These are phyloP conservation scores for Poicephalus meyeri DNA, from an alignment of 2,113 vertebrate species.

Conservation along the genomic window DNA sequence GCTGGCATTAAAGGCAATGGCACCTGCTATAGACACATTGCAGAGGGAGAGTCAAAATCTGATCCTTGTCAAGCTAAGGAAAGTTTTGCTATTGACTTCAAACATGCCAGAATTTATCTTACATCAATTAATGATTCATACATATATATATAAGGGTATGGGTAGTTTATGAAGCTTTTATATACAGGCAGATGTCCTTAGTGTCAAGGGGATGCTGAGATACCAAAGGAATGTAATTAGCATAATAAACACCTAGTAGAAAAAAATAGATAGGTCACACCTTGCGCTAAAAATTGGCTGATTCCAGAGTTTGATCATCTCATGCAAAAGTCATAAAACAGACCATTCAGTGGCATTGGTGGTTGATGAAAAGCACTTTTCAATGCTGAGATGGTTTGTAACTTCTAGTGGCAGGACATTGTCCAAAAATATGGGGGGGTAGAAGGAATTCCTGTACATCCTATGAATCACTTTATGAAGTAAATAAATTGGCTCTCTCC, in stretches of 20 bases:
- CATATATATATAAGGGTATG: neutral
- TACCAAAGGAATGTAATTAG: neutral
- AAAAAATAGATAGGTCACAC: neutral
- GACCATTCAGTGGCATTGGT: neutral
- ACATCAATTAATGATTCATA: neutral
- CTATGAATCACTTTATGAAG: neutral
- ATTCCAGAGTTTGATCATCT: neutral
- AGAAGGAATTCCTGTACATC: neutral
- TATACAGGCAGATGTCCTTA: neutral
- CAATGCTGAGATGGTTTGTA: neutral
- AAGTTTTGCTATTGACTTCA: neutral
- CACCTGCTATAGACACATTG: neutral
- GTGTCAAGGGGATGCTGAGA: neutral
- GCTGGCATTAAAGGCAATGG: constrained; percentile 1
- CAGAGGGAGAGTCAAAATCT: neutral
- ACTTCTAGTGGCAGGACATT: neutral
- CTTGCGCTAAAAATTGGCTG: neutral
- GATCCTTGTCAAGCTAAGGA: neutral
- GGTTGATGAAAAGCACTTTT: neutral
- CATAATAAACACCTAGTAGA: neutral
- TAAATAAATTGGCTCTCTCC: neutral
- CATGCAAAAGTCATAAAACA: neutral
- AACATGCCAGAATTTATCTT: neutral
- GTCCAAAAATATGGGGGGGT: neutral
- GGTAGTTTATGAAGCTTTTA: neutral